Evolutionary conservation across 2,113 vertebrate species (phyloP).

Genomic region (Poecile atricapillus): DNA sequence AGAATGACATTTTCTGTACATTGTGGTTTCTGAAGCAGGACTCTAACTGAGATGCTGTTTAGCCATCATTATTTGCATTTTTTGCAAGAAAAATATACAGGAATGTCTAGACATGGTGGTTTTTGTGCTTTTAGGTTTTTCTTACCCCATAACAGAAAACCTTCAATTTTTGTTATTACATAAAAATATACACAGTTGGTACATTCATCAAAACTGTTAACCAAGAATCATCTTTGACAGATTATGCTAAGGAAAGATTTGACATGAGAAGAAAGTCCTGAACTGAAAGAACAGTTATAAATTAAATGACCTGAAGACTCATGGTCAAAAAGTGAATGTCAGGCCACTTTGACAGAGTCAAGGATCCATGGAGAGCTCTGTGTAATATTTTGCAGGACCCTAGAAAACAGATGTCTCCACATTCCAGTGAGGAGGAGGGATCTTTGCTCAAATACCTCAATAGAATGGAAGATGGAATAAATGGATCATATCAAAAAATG

Average conservation of each 20-base stretch:
- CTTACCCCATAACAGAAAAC: not conserved
- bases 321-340: not conserved
- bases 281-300: conserved; percentile 19
- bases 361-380: not conserved
- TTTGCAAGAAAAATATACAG: conserved; percentile 27
- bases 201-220: conserved; percentile 22
- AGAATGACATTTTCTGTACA: not conserved
- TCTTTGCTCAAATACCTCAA: not conserved
- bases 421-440: not conserved
- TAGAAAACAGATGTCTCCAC: not conserved
- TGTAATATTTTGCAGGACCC: not conserved
- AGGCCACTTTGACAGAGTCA: not conserved
- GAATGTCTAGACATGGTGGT: conserved; percentile 18
- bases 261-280: conserved; percentile 25
- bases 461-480: not conserved
- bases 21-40: not conserved
- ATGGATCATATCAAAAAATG: not conserved
- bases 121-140: not conserved
- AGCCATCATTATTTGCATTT: not conserved
- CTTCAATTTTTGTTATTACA: not conserved
- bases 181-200: not conserved
- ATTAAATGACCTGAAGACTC: not conserved
- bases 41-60: not conserved
- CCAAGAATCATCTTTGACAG: conserved; percentile 1
- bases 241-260: conserved; percentile 1